Evolutionary conservation across 2,888 invertebrate species (phyloP).

Genomic region (Ectemnius continuus): DNA sequence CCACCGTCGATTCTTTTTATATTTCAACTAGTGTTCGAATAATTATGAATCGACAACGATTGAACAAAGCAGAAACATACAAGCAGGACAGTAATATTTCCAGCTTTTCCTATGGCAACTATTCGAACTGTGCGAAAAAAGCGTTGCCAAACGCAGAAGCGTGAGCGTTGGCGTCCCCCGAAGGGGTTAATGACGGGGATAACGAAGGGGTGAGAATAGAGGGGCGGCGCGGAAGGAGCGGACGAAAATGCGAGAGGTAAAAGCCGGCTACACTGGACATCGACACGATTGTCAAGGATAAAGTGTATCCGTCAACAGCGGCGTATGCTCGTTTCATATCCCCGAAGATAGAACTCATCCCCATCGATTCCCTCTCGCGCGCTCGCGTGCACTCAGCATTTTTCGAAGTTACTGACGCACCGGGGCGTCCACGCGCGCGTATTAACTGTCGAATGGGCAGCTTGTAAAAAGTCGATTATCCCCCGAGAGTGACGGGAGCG

Average conservation of each 20-base stretch:
- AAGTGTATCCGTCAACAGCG: conserved; percentile 16
- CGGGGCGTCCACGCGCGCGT: neutral
- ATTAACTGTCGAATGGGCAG: conserved; percentile 23
- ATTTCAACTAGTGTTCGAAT: too few species aligned
- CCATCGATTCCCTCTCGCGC: conserved; percentile 18
- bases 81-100: too few species aligned
- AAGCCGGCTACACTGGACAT: conserved; percentile 3
- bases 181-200: too few species aligned
- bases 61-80: too few species aligned
- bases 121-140: too few species aligned
- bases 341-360: conserved; percentile 5
- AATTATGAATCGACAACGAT: too few species aligned
- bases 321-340: conserved; percentile 12
- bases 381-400: conserved; percentile 21
- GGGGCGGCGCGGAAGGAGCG: neutral
- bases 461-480: conserved; percentile 40
- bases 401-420: conserved; percentile 15
- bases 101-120: too few species aligned
- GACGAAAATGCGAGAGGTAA: conserved; percentile 19
- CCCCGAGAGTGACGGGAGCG: conserved; percentile 19
- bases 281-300: conserved; percentile 27
- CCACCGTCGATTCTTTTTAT: too few species aligned
- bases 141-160: too few species aligned
- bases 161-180: too few species aligned
- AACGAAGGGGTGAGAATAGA: too few species aligned